Percentiles rank a stretch among this genome's conserved stretches.
Conservation (phyloP, 2,888 invertebrate genomes). For the Thera britannica region DNA sequence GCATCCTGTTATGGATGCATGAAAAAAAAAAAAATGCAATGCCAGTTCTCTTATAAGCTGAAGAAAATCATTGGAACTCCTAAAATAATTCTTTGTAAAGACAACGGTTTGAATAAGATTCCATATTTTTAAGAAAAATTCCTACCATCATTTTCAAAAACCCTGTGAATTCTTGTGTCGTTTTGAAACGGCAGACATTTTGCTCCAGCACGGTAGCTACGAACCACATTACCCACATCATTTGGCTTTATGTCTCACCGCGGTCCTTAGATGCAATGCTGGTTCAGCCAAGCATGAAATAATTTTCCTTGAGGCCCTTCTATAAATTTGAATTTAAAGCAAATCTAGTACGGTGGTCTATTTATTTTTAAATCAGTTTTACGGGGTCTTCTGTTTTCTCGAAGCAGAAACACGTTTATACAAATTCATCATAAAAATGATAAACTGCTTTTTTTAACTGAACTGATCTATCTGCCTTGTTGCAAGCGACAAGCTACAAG, state of each 20-base stretch:
- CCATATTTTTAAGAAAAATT: background rate
- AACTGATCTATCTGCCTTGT: no score
- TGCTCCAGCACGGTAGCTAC: slow-evolving; percentile 31
- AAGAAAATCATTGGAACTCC: no score
- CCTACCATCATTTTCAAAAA: background rate
- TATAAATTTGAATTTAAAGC: slow-evolving; percentile 46
- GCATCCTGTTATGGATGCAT: no score
- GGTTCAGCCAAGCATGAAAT: slow-evolving; percentile 47
- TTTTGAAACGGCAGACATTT: slow-evolving; percentile 32
- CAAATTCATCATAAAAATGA: no score
- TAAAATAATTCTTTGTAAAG: no score
- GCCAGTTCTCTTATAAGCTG: no score
- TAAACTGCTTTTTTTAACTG: no score
- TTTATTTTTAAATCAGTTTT: slow-evolving; percentile 36
- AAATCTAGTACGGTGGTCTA: slow-evolving; percentile 31
- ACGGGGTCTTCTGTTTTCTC: background rate
- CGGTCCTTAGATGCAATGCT: slow-evolving; percentile 48
- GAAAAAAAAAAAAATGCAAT: no score
- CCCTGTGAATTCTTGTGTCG: slow-evolving; percentile 10
- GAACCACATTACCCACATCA: slow-evolving; percentile 46
- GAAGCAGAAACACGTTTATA: no score
- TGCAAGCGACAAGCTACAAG: no score
- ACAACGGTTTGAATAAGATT: no score
- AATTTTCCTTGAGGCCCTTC: slow-evolving; percentile 46
- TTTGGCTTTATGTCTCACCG: slow-evolving; percentile 49